A percentile compares a stretch with the other conserved stretches of the same genome.
Evolutionary conservation across 2,113 vertebrate species (phyloP).

Genomic region (Phasianus colchicus): DNA sequence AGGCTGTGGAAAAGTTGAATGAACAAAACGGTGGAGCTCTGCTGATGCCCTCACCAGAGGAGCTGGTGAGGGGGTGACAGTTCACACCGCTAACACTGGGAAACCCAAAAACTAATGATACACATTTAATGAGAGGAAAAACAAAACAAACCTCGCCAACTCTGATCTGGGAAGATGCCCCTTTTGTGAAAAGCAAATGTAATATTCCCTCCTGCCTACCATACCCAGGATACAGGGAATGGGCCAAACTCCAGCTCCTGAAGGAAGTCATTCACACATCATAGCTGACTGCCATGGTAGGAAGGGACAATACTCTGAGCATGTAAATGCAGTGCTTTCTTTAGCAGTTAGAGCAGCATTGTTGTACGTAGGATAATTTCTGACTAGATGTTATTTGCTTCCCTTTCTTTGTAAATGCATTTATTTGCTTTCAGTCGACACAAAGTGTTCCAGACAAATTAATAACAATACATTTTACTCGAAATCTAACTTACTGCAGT

Average conservation of each 20-base stretch:
- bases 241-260: neutral
- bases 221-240: neutral
- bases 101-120: neutral
- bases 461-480: neutral
- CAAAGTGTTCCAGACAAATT: neutral
- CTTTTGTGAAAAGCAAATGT: neutral
- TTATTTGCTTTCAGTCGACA: neutral
- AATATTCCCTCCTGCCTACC: neutral
- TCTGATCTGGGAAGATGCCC: neutral
- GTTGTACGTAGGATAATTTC: neutral
- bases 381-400: neutral
- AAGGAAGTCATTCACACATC: neutral
- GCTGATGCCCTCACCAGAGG: neutral
- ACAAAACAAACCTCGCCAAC: accelerated
- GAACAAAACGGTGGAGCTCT: neutral
- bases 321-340: neutral
- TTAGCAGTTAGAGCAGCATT: neutral
- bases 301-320: neutral
- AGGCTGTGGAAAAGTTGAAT: neutral
- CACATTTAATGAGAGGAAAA: neutral
- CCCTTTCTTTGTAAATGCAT: neutral
- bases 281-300: neutral
- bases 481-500: neutral
- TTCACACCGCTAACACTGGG: neutral
- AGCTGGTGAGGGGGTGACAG: neutral